Conservation (phyloP, 1,140 invertebrate genomes). For the Ostrea edulis region DNA sequence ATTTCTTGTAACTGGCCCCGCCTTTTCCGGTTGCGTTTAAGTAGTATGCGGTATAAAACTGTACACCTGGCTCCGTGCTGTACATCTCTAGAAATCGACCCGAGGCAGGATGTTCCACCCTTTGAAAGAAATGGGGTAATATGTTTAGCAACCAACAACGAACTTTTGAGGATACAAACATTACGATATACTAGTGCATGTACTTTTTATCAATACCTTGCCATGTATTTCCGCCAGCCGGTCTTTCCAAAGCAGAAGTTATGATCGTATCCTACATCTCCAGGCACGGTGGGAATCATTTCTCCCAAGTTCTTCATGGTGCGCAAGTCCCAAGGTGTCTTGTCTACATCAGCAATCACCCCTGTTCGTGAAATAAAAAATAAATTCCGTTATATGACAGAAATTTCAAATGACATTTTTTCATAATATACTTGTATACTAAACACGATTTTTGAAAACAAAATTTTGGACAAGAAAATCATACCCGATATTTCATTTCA, state of each 20-base stretch:
- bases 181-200: too few relatives aligned
- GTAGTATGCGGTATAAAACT: conserved; percentile 92
- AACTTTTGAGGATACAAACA: too few relatives aligned
- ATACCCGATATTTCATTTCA: too few relatives aligned
- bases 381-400: neutral
- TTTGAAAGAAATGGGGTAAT: conserved; percentile 61
- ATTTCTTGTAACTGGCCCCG: conserved; percentile 85
- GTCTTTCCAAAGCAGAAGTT: conserved; percentile 85
- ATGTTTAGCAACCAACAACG: neutral
- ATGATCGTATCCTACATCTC: conserved; percentile 86
- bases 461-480: too few relatives aligned
- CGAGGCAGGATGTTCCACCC: conserved; percentile 84
- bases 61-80: conserved; percentile 92
- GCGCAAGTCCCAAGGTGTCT: conserved; percentile 87
- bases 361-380: conserved; percentile 80
- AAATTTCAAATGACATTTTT: neutral
- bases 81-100: conserved; percentile 89
- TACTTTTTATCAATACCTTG: conserved; percentile 64
- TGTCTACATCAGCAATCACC: conserved; percentile 84
- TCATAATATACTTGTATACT: too few relatives aligned
- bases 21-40: conserved; percentile 86
- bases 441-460: too few relatives aligned
- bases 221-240: conserved; percentile 67
- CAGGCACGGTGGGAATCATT: conserved; percentile 62
- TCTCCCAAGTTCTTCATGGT: conserved; percentile 80